Conservation (phyloP, 2,797 vertebrate species). For the Microctenopoma lineatum region DNA sequence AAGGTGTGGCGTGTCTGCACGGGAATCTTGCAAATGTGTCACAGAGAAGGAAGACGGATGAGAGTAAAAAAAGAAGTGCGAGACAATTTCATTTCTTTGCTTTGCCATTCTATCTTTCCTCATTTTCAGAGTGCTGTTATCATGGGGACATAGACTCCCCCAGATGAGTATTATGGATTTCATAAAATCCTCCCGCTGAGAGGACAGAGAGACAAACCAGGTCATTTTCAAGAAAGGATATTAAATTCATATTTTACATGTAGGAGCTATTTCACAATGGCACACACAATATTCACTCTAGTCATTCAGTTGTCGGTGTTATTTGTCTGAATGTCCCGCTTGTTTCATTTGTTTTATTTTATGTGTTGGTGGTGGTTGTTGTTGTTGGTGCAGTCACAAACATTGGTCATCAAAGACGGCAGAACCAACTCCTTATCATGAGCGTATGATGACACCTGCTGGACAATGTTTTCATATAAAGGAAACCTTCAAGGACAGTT, state of each 20-base stretch:
- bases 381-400: constrained; percentile 19
- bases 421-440: constrained; percentile 54
- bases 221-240: constrained; percentile 43
- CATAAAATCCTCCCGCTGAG: constrained; percentile 38
- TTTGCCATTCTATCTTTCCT: constrained; percentile 30
- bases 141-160: constrained; percentile 35
- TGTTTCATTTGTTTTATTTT: constrained; percentile 9
- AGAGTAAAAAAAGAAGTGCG: neutral
- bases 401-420: constrained; percentile 45
- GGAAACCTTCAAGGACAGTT: neutral
- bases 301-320: constrained; percentile 1
- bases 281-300: neutral
- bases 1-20: constrained; percentile 26
- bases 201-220: constrained; percentile 29
- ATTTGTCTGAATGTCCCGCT: constrained; percentile 20
- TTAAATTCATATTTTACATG: constrained; percentile 37
- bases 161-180: constrained; percentile 34
- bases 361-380: constrained; percentile 27
- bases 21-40: constrained; percentile 36
- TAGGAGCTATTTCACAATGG: constrained; percentile 3
- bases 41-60: constrained; percentile 23
- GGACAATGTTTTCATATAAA: constrained; percentile 57
- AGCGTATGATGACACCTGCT: constrained; percentile 78
- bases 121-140: constrained; percentile 42
- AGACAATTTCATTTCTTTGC: constrained; percentile 39